phyloP scores from a whole-genome alignment of 2,113 vertebrate species.

The Burhinus bistriatus region DNA sequence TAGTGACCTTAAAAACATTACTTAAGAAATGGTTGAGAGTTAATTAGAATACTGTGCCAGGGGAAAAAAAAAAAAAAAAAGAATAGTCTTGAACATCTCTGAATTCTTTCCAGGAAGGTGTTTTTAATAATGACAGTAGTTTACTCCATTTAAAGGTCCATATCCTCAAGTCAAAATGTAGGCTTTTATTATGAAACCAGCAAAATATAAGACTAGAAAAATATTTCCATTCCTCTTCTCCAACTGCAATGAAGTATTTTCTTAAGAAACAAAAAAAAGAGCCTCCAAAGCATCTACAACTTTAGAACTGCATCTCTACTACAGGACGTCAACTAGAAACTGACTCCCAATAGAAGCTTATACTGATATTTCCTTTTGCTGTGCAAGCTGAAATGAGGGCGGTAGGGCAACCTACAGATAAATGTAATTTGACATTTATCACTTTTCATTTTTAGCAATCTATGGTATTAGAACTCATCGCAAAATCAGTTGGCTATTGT shows the following conservation, averaged over 20 bases:
- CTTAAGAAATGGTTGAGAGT: constrained; percentile 40
- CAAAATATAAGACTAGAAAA: background rate
- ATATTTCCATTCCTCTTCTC: background rate
- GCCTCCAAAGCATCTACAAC: background rate
- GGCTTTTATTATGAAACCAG: constrained; percentile 27
- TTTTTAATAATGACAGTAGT: constrained; percentile 56
- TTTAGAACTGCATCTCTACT: background rate
- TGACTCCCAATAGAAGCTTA: background rate
- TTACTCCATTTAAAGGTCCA: constrained; percentile 39
- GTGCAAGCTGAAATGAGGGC: background rate
- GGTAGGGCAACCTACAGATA: background rate
- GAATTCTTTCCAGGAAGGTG: constrained; percentile 57
- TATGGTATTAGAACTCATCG: background rate
- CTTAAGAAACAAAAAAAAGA: background rate
- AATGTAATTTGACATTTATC: background rate
- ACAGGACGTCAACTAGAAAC: background rate
- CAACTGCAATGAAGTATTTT: background rate
- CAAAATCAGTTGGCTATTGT: background rate
- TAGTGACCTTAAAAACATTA: constrained; percentile 56
- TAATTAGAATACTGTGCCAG: constrained; percentile 44
- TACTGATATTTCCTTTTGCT: background rate
- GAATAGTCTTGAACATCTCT: constrained; percentile 11
- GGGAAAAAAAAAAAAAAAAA: background rate
- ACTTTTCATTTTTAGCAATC: background rate
- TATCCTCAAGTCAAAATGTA: constrained; percentile 27